Evolutionary conservation across 2,888 invertebrate genomes (phyloP), one percentile per base, ranked within the genome.

Genomic region (Julus scandinavius): DNA sequence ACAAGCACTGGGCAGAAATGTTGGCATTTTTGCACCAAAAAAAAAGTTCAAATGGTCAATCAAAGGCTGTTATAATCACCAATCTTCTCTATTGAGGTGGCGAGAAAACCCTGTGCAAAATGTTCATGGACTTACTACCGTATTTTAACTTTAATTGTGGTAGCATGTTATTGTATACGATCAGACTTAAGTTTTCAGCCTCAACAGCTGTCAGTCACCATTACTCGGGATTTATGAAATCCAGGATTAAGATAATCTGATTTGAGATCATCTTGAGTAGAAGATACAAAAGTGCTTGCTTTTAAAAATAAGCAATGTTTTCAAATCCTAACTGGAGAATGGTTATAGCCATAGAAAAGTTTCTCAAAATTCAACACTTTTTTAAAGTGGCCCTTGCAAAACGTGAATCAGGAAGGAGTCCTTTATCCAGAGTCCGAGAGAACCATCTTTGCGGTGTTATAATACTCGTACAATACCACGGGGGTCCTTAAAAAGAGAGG

Each of bases 131-230:
- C 63, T 63, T 63, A n/a, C 63, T 17, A 63, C 63, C 63, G 17
- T n/a, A 63, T 63, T 63, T 63, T n/a, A 63, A 63, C 63, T 63
- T 63, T n/a, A 63, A 63, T 63, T 63, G 63, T 63, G 20, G n/a
- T 63, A 17, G n/a, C 13, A 63, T 63, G 63, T 63, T 63, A 63
- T 63, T 63, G 13, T 63, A 63, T 63, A 29, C 29, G 63, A n/a
- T 1, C 17, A 17, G 63, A 7, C 63, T n/a, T n/a, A 6, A 63
- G 63, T 3, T 63, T n/a, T 2, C 63, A 63, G n/a, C n/a, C 63
- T n/a, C 63, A 63, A 63, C 63, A 63, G 63, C n/a, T 63, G 63
- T 63, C 63, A 63, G n/a, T 63, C 63, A 63, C 63, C 63, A 63
- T 63, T 63, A 63, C 17, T 3, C n/a, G n/a, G n/a, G 63, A 63